Evolutionary conservation across 2,113 vertebrate species (phyloP), one percentile per base, ranked within the genome.

Genomic region (Pterocles burchelli): DNA sequence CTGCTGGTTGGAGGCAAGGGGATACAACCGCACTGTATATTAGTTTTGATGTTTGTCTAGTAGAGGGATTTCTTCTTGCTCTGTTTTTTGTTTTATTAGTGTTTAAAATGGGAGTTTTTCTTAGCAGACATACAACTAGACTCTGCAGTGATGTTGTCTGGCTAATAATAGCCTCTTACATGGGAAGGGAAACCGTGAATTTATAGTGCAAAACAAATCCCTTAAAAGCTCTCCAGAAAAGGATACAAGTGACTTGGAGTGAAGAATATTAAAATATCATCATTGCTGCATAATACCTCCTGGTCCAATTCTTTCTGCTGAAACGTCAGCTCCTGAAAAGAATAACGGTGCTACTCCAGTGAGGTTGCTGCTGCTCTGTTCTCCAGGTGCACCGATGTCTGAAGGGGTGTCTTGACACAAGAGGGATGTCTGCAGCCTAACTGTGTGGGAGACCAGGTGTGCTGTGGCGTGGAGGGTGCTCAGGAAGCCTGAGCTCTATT

Each of bases 401-500:
- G 79, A 29, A 51, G 75, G 19, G 18, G 26, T 46, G 79, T 46
- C 36, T 77, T 22, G 11, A 4, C 13, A 6, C 0, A 0, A 78
- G n/a, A 68, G 71, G 1, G 0, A 10, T 13, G 74, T 33, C 79
- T 63, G 72, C 52, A 82, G 68, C 59, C 45, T 43, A 20, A 29
- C 41, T 5, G 3, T 2, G 2, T 84, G 89, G 80, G 77, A 96
- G 45, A 43, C 89, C 90, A 88, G 88, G 93, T 94, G 94, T 89
- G 82, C 55, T 0, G 6, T 12, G 51, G 66, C 43, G 55, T 33
- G 65, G 29, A 71, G n/a, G 43, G 61, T 68, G 54, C 83, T 96
- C 90, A 86, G 95, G 96, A 97, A 97, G 84, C 62, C 36, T 6
- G 19, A 36, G 58, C 14, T 65, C 88, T 97, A 92, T 96, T 97